These are phyloP conservation scores for Antidorcas marsupialis DNA, from an alignment of 2,113 vertebrate species.

Conservation along the genomic window DNA sequence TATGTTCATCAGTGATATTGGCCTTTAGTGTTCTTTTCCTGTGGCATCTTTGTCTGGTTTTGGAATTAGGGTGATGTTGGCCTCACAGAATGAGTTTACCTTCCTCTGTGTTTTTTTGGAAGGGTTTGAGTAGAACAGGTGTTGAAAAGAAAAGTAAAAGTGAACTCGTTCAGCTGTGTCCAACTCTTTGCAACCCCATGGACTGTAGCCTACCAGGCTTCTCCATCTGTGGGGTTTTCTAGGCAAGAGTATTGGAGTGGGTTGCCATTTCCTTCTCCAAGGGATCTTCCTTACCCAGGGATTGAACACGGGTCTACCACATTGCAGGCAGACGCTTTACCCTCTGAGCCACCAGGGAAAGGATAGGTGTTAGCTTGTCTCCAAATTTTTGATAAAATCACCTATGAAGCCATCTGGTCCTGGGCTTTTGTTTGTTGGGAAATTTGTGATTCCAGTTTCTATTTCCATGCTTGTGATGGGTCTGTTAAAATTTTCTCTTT, in stretches of 20 bases:
- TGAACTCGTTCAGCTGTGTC: background rate
- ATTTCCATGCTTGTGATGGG: background rate
- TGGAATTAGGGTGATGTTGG: background rate
- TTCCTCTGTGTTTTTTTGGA: background rate
- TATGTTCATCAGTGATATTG: background rate
- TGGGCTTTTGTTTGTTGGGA: background rate
- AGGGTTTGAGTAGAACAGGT: background rate
- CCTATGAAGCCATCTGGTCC: background rate
- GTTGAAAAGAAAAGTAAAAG: background rate
- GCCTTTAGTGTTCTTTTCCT: background rate
- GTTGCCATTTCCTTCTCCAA: background rate
- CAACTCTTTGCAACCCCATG: background rate
- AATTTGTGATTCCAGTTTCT: background rate
- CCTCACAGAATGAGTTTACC: background rate
- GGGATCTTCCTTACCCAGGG: background rate
- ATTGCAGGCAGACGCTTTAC: background rate
- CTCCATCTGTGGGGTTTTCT: background rate
- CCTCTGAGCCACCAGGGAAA: background rate
- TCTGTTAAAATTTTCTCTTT: background rate
- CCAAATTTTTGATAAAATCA: background rate
- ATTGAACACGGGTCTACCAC: accelerated
- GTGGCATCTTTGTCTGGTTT: background rate
- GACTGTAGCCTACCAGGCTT: background rate
- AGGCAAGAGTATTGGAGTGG: background rate
- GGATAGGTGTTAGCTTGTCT: background rate